A percentile compares a stretch with the other conserved stretches of the same genome.
These are phyloP conservation scores for Phortica okadai DNA, from an alignment of 2,888 invertebrate genomes.

Conservation along the genomic window DNA sequence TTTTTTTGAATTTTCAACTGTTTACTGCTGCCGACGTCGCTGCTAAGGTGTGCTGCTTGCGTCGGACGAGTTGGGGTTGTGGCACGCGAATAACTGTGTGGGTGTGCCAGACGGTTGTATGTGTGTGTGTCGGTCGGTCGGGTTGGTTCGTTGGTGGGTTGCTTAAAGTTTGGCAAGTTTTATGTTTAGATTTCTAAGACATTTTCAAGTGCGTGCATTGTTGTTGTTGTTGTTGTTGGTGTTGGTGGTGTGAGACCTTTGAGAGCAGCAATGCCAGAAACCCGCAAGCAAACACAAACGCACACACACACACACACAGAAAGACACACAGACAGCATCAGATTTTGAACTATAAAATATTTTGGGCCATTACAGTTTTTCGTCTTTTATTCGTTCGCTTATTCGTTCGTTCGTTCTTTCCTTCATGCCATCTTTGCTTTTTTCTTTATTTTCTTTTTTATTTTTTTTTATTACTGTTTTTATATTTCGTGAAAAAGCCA, in stretches of 20 bases:
- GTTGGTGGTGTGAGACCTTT: not conserved
- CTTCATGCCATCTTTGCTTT: conserved; percentile 33
- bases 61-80: not conserved
- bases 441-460: conserved; percentile 12
- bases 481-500: conserved; percentile 43
- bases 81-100: conserved; percentile 38
- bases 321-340: conserved; percentile 44
- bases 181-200: conserved; percentile 66
- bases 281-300: not conserved
- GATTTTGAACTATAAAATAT: conserved; percentile 72
- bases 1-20: not conserved
- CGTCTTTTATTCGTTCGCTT: conserved; percentile 10
- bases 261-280: not conserved
- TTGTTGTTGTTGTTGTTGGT: not conserved
- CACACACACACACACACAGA: not conserved
- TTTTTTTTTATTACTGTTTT: conserved; percentile 24
- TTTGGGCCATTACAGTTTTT: conserved; percentile 49
- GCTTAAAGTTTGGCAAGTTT: conserved; percentile 57
- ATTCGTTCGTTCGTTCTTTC: not conserved
- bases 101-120: no score
- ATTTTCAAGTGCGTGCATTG: conserved; percentile 15
- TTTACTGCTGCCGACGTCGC: not conserved
- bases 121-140: conserved; percentile 1
- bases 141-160: conserved; percentile 18
- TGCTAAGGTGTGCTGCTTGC: conserved; percentile 13